Conservation (phyloP, 2,888 invertebrate genomes). For the Siphonodentalium dalli region DNA sequence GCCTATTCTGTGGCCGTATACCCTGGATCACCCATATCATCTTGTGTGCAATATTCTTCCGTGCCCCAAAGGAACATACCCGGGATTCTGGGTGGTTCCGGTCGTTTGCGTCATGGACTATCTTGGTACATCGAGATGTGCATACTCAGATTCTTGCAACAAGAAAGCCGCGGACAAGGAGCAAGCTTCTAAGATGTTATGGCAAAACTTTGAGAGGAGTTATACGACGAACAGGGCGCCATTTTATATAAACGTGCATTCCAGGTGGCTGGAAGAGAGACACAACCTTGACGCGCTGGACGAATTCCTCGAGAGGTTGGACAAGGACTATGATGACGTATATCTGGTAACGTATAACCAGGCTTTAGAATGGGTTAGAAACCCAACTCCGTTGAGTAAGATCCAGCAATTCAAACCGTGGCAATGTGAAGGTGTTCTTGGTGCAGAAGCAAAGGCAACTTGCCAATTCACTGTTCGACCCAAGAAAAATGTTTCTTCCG, state of each 20-base stretch:
- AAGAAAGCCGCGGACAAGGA: conserved; percentile 17
- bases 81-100: conserved; percentile 74
- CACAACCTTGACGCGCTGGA: conserved; percentile 45
- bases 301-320: conserved; percentile 38
- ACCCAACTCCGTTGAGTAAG: conserved; percentile 36
- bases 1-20: conserved; percentile 73
- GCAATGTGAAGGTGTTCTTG: conserved; percentile 33
- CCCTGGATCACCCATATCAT: conserved; percentile 74
- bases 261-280: conserved; percentile 68
- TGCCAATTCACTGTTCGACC: no score
- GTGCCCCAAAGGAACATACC: conserved; percentile 47
- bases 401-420: conserved; percentile 34
- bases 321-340: conserved; percentile 43
- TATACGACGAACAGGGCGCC: conserved; percentile 18
- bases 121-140: conserved; percentile 10
- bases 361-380: conserved; percentile 43
- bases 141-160: conserved; percentile 25
- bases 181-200: conserved; percentile 22
- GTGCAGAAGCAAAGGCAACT: no score
- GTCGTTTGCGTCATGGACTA: conserved; percentile 62
- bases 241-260: conserved; percentile 72
- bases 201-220: conserved; percentile 23
- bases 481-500: no score
- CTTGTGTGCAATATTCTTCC: conserved; percentile 42
- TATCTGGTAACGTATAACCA: conserved; percentile 40